phyloP scores from a whole-genome alignment of 2,888 invertebrate species.

The Eristalis pertinax region DNA sequence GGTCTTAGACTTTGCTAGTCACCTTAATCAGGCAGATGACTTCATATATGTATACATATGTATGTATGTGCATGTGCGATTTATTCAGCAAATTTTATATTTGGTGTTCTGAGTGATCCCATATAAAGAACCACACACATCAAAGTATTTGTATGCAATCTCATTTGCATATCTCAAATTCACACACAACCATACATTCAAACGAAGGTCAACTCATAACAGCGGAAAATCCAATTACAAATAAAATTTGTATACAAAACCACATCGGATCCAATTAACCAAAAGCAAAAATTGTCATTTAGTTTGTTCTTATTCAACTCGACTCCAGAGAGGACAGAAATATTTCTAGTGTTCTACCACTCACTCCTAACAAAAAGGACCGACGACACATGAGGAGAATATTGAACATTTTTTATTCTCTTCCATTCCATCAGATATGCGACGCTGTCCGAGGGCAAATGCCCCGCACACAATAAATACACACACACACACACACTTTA shows the following conservation, averaged over 20 bases:
- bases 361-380: constrained; percentile 3
- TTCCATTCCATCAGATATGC: constrained; percentile 52
- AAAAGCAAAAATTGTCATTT: constrained; percentile 53
- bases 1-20: not conserved
- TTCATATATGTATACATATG: not conserved
- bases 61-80: not conserved
- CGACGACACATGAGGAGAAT: constrained; percentile 28
- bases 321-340: constrained; percentile 24
- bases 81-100: not conserved
- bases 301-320: constrained; percentile 35
- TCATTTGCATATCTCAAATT: not conserved
- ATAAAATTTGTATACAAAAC: constrained; percentile 45
- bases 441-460: constrained; percentile 18
- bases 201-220: constrained; percentile 16
- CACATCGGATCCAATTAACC: constrained; percentile 60
- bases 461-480: not conserved
- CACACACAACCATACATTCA: not conserved
- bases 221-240: constrained; percentile 40
- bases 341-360: constrained; percentile 11
- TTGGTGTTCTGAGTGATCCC: not conserved
- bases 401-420: constrained; percentile 57
- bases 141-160: not conserved
- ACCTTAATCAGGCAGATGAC: constrained; percentile 1
- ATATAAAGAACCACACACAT: not conserved
- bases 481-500: not conserved